Evolutionary conservation across 2,797 vertebrate genomes (phyloP).

Genomic region (Argentina silus): DNA sequence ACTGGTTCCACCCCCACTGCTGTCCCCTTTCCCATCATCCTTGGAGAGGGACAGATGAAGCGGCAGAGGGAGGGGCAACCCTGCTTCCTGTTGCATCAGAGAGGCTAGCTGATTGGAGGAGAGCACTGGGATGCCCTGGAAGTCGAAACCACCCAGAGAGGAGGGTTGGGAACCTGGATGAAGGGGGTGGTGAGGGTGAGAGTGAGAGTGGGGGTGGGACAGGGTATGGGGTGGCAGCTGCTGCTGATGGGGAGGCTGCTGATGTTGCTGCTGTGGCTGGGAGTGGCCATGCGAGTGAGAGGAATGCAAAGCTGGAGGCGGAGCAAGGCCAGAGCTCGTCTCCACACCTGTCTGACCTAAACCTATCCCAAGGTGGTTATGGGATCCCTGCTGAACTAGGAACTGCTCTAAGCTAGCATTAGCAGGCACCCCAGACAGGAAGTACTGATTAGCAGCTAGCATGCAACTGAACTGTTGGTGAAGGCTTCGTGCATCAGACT

Average conservation of each 20-base stretch:
- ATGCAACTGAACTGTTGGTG: conserved; percentile 88
- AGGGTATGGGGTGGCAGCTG: conserved; percentile 80
- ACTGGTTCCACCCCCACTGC: conserved; percentile 67
- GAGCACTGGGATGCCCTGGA: conserved; percentile 85
- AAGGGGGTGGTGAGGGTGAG: conserved; percentile 82
- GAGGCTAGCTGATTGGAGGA: conserved; percentile 85
- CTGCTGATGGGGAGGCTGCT: conserved; percentile 77
- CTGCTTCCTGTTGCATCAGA: conserved; percentile 83
- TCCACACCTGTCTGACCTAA: conserved; percentile 79
- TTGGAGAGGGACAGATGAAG: conserved; percentile 83
- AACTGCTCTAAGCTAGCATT: conserved; percentile 86
- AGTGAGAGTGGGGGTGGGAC: conserved; percentile 80
- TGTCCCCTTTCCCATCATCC: conserved; percentile 81
- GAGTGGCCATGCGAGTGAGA: conserved; percentile 80
- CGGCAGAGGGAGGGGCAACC: conserved; percentile 81
- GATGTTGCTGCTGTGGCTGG: conserved; percentile 75
- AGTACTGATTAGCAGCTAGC: conserved; percentile 87
- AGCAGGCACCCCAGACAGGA: conserved; percentile 83
- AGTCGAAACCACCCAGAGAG: conserved; percentile 81
- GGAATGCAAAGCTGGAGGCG: conserved; percentile 82
- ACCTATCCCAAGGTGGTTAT: conserved; percentile 83
- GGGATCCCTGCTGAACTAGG: conserved; percentile 83
- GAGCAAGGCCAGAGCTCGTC: conserved; percentile 75
- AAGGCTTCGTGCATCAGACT: conserved; percentile 84
- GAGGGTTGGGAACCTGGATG: conserved; percentile 80